These are phyloP conservation scores for Labeo catla DNA, from an alignment of 2,113 vertebrate species.

Conservation along the genomic window DNA sequence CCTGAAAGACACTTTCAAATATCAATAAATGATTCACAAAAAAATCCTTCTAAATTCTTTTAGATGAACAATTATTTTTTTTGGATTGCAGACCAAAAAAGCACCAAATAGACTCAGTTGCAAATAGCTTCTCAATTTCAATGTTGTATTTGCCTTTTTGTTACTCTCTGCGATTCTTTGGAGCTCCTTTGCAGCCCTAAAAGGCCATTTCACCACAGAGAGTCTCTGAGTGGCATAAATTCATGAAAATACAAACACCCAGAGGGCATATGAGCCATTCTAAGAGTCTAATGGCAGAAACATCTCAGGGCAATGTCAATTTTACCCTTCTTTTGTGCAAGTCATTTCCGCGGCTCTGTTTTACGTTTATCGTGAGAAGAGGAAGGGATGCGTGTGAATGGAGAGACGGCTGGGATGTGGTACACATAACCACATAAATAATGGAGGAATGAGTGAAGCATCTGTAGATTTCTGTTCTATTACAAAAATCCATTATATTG, in stretches of 20 bases:
- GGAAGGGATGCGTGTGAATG: not conserved
- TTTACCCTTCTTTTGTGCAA: not conserved
- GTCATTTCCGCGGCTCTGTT: slow-evolving; percentile 1
- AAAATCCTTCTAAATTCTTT: not conserved
- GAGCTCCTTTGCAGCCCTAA: slow-evolving; percentile 16
- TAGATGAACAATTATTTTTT: not conserved
- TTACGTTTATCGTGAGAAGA: not conserved
- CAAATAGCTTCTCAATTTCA: slow-evolving; percentile 31
- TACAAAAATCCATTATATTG: not conserved
- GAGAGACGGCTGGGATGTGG: not conserved
- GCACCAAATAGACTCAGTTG: slow-evolving; percentile 10
- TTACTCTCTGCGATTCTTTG: not conserved
- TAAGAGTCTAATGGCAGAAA: slow-evolving; percentile 40
- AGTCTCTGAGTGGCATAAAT: slow-evolving; percentile 33
- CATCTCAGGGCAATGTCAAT: slow-evolving; percentile 22
- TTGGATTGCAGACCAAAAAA: not conserved
- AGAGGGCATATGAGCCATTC: slow-evolving; percentile 30
- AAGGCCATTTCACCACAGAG: slow-evolving; percentile 33
- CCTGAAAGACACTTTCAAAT: not conserved
- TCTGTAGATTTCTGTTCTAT: not conserved
- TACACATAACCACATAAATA: slow-evolving; percentile 2
- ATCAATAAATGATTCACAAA: not conserved
- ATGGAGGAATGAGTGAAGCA: slow-evolving; percentile 1
- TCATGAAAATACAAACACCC: slow-evolving; percentile 30
- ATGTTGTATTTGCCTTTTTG: not conserved